Conservation (phyloP, 2,797 vertebrate species). For the Bufotes viridis region DNA sequence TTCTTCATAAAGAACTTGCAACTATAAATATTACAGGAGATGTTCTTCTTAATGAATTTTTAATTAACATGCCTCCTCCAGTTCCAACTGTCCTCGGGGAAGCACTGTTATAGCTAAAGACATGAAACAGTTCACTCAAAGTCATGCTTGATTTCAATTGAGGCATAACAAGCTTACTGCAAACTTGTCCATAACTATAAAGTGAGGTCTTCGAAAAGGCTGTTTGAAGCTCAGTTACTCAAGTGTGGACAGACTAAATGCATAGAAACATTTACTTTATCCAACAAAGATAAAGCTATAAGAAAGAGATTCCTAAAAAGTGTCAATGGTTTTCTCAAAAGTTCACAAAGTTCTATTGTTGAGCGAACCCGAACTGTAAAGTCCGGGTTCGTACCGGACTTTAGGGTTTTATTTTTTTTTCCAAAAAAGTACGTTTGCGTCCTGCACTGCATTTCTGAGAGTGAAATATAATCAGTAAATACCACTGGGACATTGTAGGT, state of each 20-base stretch:
- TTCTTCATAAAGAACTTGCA: not conserved
- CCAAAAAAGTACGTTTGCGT: too few relatives aligned
- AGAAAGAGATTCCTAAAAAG: not conserved
- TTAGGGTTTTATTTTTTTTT: too few relatives aligned
- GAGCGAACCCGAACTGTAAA: too few relatives aligned
- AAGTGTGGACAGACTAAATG: not conserved
- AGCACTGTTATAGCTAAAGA: slow-evolving; percentile 11
- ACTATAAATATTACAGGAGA: slow-evolving; percentile 14
- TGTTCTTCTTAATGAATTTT: slow-evolving; percentile 17
- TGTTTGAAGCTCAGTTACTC: not conserved
- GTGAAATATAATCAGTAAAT: too few relatives aligned
- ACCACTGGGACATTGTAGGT: too few relatives aligned
- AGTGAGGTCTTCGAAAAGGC: not conserved
- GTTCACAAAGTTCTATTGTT: too few relatives aligned
- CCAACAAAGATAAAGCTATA: not conserved
- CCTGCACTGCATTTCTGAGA: too few relatives aligned
- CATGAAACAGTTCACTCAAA: slow-evolving; percentile 5
- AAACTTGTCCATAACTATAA: not conserved
- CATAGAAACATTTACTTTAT: not conserved
- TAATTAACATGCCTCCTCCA: slow-evolving; percentile 16
- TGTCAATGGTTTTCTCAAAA: not conserved
- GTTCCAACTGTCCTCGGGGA: not conserved
- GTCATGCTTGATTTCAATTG: not conserved
- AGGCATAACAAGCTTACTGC: not conserved
- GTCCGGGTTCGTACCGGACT: too few relatives aligned